Evolutionary conservation across 92 coral and sea anemone genomes (phyloP).

Genomic region (Zoanthus sansibaricus): DNA sequence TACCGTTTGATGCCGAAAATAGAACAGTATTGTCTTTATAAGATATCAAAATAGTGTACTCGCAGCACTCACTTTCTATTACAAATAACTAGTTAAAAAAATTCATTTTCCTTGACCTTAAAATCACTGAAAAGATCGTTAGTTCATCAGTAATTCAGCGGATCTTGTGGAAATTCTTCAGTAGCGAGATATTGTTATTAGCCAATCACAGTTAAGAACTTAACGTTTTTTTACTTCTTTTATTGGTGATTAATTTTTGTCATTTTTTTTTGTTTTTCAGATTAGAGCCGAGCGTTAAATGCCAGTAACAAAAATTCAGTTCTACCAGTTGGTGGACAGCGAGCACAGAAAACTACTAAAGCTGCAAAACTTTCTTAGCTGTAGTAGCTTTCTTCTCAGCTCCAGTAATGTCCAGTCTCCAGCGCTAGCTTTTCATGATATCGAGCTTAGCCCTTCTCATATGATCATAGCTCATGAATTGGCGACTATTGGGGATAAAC

Average conservation of each 20-base stretch:
- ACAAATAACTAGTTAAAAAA: too few relatives aligned
- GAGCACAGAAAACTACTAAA: background rate
- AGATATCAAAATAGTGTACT: too few relatives aligned
- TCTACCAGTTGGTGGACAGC: background rate
- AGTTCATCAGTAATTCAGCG: too few relatives aligned
- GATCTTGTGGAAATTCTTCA: too few relatives aligned
- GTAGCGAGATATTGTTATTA: too few relatives aligned
- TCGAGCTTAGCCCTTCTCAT: background rate
- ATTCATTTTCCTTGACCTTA: too few relatives aligned
- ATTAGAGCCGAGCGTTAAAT: background rate
- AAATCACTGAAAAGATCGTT: too few relatives aligned
- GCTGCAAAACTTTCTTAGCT: background rate
- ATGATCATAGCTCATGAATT: conserved; percentile 2
- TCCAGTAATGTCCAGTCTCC: background rate
- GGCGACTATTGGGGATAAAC: conserved; percentile 4
- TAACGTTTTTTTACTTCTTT: background rate
- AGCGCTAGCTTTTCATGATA: background rate
- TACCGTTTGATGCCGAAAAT: too few relatives aligned
- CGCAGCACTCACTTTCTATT: too few relatives aligned
- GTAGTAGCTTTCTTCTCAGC: background rate
- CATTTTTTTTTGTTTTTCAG: background rate
- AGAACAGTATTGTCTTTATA: too few relatives aligned
- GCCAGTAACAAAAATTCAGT: background rate
- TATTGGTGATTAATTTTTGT: background rate
- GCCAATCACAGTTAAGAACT: background rate